Percentiles rank a stretch among this genome's conserved stretches.
Evolutionary conservation across 1,140 invertebrate species (phyloP).

Genomic region (Arctopsyche grandis): DNA sequence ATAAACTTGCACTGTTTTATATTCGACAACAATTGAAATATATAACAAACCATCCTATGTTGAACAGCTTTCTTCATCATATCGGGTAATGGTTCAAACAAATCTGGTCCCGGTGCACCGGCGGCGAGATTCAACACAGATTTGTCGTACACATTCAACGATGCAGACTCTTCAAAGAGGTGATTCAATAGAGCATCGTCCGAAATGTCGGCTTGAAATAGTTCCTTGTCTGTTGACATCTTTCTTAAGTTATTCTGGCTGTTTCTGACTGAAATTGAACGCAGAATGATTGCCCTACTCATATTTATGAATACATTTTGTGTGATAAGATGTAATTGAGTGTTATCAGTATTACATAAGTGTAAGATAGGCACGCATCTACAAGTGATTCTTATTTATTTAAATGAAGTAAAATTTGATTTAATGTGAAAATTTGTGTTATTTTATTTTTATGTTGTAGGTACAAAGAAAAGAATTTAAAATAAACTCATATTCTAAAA

Average conservation of each 20-base stretch:
- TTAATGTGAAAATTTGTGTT: too few relatives aligned
- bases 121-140: constrained; percentile 65
- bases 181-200: constrained; percentile 59
- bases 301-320: not conserved
- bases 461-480: too few relatives aligned
- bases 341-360: not conserved
- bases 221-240: not conserved
- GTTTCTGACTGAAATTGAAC: not conserved
- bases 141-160: constrained; percentile 66
- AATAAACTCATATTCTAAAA: too few relatives aligned
- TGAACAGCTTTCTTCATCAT: constrained; percentile 63
- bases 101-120: constrained; percentile 68
- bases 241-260: not conserved
- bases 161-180: constrained; percentile 64
- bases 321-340: not conserved
- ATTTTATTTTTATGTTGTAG: too few relatives aligned
- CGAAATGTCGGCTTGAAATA: not conserved
- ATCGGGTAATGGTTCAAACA: constrained; percentile 63
- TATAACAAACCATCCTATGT: constrained; percentile 63
- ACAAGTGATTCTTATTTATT: too few relatives aligned
- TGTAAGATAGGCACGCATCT: not conserved
- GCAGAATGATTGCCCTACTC: not conserved
- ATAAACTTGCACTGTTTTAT: not conserved
- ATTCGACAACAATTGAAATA: not conserved
- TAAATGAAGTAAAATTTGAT: too few relatives aligned